A percentile compares a stretch with the other conserved stretches of the same genome.
phyloP scores from a whole-genome alignment of 2,888 invertebrate species.

The Trichopoda pennipes region DNA sequence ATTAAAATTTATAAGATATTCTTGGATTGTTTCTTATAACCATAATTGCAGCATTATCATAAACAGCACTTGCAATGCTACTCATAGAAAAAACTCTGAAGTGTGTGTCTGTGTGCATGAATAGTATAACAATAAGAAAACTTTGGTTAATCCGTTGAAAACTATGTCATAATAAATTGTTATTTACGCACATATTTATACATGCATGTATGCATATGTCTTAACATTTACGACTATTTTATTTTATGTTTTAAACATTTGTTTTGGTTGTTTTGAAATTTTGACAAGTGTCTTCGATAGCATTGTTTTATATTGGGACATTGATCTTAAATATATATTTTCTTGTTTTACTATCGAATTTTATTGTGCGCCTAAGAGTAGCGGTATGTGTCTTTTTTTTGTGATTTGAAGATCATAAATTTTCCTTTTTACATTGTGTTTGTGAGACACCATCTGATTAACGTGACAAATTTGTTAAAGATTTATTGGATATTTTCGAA shows the following conservation, averaged over 20 bases:
- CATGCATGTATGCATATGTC: neutral
- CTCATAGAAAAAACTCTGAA: slow-evolving; percentile 10
- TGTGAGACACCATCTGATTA: slow-evolving; percentile 65
- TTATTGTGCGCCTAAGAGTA: slow-evolving; percentile 15
- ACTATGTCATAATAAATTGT: slow-evolving; percentile 68
- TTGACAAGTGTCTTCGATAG: slow-evolving; percentile 59
- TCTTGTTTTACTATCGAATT: neutral
- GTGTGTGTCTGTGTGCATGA: slow-evolving; percentile 7
- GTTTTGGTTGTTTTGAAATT: neutral
- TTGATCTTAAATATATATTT: slow-evolving; percentile 42
- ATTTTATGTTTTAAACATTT: slow-evolving; percentile 10
- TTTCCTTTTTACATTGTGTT: slow-evolving; percentile 59
- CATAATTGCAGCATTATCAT: slow-evolving; percentile 2
- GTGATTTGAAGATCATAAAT: slow-evolving; percentile 63
- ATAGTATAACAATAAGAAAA: slow-evolving; percentile 56
- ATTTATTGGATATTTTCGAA: slow-evolving; percentile 47
- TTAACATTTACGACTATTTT: slow-evolving; percentile 17
- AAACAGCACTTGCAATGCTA: slow-evolving; percentile 29
- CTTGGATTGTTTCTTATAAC: slow-evolving; percentile 25
- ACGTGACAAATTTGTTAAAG: slow-evolving; percentile 65
- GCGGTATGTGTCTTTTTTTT: slow-evolving; percentile 37
- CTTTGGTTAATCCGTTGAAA: slow-evolving; percentile 64
- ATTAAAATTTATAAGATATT: slow-evolving; percentile 50
- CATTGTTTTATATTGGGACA: slow-evolving; percentile 12
- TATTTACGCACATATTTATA: slow-evolving; percentile 52